phyloP scores from a whole-genome alignment of 2,113 vertebrate genomes.

The Grallaria varia region DNA sequence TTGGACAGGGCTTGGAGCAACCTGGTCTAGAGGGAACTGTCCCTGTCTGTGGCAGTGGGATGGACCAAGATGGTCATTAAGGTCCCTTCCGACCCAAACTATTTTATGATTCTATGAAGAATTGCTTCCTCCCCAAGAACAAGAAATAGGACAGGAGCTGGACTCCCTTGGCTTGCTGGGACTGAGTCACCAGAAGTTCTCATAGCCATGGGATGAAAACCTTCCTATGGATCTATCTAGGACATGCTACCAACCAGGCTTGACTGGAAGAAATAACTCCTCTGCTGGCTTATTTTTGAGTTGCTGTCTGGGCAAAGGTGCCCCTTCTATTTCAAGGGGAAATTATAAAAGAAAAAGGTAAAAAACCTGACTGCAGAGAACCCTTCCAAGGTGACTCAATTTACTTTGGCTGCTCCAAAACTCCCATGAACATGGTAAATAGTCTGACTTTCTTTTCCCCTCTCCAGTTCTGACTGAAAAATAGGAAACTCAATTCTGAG shows the following conservation, averaged over 20 bases:
- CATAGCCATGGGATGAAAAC: not conserved
- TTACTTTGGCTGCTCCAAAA: not conserved
- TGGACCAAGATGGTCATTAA: not conserved
- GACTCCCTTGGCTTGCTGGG: not conserved
- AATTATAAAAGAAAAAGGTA: not conserved
- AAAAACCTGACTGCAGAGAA: not conserved
- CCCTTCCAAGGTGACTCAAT: not conserved
- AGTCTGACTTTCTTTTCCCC: not conserved
- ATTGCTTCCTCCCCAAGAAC: not conserved
- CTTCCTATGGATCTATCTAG: not conserved
- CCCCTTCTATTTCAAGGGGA: not conserved
- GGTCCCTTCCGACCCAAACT: not conserved
- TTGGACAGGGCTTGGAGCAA: not conserved
- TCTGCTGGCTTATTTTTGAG: not conserved
- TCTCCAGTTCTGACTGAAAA: not conserved
- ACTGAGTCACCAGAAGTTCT: not conserved
- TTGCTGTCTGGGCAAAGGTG: not conserved
- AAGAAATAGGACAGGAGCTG: not conserved
- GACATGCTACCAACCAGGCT: not conserved
- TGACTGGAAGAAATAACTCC: not conserved
- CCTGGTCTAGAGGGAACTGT: not conserved
- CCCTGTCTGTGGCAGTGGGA: not conserved
- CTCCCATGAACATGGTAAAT: not conserved
- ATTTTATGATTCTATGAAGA: not conserved
- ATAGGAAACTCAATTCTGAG: not conserved